Evolutionary conservation across 1,140 invertebrate species (phyloP), one percentile per base, ranked within the genome.

Genomic region (Harpegnathos saltator): DNA sequence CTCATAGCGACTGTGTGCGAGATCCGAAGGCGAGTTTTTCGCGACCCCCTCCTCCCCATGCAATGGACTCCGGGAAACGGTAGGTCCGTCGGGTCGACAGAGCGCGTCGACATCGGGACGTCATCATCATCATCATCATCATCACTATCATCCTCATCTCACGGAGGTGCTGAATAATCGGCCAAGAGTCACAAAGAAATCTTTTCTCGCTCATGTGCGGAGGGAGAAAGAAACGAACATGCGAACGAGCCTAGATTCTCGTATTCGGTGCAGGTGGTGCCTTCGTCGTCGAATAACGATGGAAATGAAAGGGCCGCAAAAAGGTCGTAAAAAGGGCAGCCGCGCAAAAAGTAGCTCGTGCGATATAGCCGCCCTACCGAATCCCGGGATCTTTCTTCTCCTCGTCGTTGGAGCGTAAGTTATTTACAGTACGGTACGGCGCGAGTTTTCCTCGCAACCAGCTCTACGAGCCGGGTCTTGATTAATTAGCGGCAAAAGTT

Each of bases 401-500:
- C 50, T 48, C 68, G 19, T 44, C 52, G 48, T 66, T 38, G 26
- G 44, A 44, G 17, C n/a, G 24, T 15, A 63, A 61, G 54, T 22
- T 66, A 66, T 82, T 74, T 52, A 56, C 26, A n/a, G 26, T 52
- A 56, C 26, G 26, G 38, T 1, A 33, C 58, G 52, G 7, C 33
- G 12, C 9, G 5, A 19, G 29, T 58, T 69, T 26, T 3, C 12
- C 52, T 58, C 33, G 38, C 52, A 29, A 24, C n/a, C 1, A 59
- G 48, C n/a, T 80, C 48, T 33, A 7, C 15, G 54, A 50, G 22
- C 15, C 19, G 19, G 26, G 11, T 19, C 59, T 14, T 50, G 38
- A 84, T 87, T 87, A 87, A 87, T 87, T 87, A 86, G 75, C 33
- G 50, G 33, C 48, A 29, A 50, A 72, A 58, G 58, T 48, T 78